phyloP scores from a whole-genome alignment of 2,888 invertebrate species.

The Eupithecia centaureata region DNA sequence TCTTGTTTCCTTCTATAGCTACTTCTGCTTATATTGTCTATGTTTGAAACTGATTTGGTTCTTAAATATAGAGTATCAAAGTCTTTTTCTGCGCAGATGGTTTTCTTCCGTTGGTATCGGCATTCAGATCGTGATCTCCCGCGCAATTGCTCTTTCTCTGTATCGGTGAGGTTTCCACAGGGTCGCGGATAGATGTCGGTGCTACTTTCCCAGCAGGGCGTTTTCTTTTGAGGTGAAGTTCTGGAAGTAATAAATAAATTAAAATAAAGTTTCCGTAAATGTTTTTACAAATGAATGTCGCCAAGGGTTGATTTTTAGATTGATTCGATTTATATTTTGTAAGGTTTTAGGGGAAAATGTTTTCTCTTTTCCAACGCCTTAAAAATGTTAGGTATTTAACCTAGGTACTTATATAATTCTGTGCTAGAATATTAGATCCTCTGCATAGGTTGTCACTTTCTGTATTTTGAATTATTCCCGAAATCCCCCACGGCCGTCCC shows the following conservation, averaged over 20 bases:
- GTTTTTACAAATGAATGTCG: too few species aligned
- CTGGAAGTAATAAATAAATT: constrained; percentile 67
- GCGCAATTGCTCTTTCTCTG: constrained; percentile 87
- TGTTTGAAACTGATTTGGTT: constrained; percentile 74
- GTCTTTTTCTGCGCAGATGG: constrained; percentile 87
- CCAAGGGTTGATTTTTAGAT: too few species aligned
- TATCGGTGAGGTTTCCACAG: constrained; percentile 92
- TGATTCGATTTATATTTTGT: too few species aligned
- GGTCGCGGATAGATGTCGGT: constrained; percentile 92
- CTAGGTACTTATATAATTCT: too few species aligned
- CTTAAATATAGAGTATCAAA: constrained; percentile 88
- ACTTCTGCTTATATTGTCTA: constrained; percentile 46
- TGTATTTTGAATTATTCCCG: too few species aligned
- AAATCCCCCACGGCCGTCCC: too few species aligned
- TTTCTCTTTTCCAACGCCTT: too few species aligned
- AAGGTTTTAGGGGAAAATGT: too few species aligned
- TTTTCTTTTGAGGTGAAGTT: constrained; percentile 82
- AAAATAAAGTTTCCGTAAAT: too few species aligned
- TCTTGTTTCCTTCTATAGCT: not conserved
- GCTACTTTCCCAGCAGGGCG: constrained; percentile 92
- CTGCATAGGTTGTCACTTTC: too few species aligned
- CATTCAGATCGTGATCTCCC: constrained; percentile 88
- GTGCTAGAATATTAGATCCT: too few species aligned
- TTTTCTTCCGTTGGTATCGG: constrained; percentile 78
- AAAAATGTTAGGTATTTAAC: too few species aligned